phyloP scores from a whole-genome alignment of 2,888 invertebrate species.

The Ashinkailepas kermadecensis region DNA sequence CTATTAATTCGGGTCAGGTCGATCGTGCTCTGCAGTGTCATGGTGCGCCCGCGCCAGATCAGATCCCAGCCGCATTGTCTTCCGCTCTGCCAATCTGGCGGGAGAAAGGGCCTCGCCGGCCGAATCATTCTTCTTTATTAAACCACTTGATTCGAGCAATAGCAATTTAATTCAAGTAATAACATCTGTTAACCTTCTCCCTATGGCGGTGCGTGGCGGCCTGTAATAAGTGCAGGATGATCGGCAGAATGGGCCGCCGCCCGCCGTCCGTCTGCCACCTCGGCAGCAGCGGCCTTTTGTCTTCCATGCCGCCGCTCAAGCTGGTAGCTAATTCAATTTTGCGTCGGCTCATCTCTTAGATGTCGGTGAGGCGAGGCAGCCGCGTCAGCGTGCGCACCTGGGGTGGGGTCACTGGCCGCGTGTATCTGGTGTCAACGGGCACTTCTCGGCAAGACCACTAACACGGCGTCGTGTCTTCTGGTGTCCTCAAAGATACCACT shows the following conservation, averaged over 20 bases:
- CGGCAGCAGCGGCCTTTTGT: neutral
- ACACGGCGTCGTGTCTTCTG: too few species aligned
- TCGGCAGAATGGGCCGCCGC: neutral
- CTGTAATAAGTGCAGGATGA: neutral
- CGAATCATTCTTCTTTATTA: slow-evolving; percentile 20
- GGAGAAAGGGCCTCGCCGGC: neutral
- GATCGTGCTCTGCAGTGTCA: neutral
- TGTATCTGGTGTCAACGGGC: too few species aligned
- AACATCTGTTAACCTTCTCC: slow-evolving; percentile 18
- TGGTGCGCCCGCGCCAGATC: neutral
- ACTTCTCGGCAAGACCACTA: too few species aligned
- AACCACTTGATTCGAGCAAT: slow-evolving; percentile 20
- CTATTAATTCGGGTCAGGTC: neutral
- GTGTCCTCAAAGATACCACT: too few species aligned
- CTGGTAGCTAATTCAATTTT: slow-evolving; percentile 22
- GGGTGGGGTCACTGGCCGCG: too few species aligned
- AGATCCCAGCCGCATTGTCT: neutral
- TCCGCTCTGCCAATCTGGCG: slow-evolving; percentile 6
- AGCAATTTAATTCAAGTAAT: slow-evolving; percentile 21
- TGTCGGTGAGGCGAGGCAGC: neutral
- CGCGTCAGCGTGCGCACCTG: neutral
- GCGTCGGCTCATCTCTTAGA: slow-evolving; percentile 15
- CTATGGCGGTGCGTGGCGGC: neutral
- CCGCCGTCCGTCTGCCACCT: neutral
- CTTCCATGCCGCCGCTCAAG: neutral